These are phyloP conservation scores for Cryptocheilus praepositus DNA, from an alignment of 2,888 invertebrate species.

Conservation along the genomic window DNA sequence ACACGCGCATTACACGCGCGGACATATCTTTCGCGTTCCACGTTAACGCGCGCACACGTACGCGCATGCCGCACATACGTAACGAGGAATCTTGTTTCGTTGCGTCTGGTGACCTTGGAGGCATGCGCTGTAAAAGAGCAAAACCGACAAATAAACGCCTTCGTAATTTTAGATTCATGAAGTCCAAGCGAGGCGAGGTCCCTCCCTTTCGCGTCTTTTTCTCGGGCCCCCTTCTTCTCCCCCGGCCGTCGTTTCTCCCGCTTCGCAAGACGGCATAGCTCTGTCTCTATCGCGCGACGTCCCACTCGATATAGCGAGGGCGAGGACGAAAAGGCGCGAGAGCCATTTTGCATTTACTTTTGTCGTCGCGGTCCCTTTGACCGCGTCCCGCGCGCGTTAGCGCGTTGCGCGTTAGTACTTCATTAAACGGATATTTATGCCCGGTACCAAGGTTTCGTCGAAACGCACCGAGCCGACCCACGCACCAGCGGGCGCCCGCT, in stretches of 20 bases:
- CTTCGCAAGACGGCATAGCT: neutral
- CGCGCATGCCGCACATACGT: constrained; percentile 38
- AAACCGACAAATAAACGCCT: constrained; percentile 43
- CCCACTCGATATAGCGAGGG: neutral
- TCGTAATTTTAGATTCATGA: constrained; percentile 46
- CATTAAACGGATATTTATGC: too few relatives aligned
- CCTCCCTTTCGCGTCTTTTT: neutral
- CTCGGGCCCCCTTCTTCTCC: neutral
- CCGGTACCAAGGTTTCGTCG: too few relatives aligned
- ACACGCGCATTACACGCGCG: too few relatives aligned
- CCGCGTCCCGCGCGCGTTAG: constrained; percentile 3
- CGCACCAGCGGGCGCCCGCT: too few relatives aligned
- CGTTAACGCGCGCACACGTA: constrained; percentile 27
- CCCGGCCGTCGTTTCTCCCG: neutral
- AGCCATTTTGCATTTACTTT: neutral
- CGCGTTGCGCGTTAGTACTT: constrained; percentile 1
- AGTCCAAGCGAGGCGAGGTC: constrained; percentile 26
- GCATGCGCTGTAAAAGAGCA: constrained; percentile 35
- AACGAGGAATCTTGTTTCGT: constrained; percentile 48
- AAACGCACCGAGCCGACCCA: too few relatives aligned
- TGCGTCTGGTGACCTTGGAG: constrained; percentile 44
- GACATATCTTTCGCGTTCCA: constrained; percentile 7
- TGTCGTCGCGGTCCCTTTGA: constrained; percentile 3
- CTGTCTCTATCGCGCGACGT: neutral
- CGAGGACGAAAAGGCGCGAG: constrained; percentile 8